Base-by-base conservation (phyloP, 2,888 invertebrate genomes). In the Spodoptera picta region DNA sequence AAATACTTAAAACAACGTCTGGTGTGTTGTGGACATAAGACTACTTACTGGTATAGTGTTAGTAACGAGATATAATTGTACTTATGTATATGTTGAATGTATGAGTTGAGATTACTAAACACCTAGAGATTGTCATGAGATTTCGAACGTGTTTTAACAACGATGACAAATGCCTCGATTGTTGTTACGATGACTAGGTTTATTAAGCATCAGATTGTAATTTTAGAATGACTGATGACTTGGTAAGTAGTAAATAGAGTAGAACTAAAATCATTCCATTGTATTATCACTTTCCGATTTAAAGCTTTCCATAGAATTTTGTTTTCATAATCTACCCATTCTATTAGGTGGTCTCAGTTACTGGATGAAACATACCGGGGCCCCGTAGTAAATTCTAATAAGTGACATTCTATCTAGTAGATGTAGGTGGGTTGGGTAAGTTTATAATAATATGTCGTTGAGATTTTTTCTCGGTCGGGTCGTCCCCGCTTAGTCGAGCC, bases 181-280 rank as follows among this genome's bases (percentile, higher is more conserved):
- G 12, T 46, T 54, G 46, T 24, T 6, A 47, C 9, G 49, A 59
- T 72, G 78, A 75, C 75, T 75, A 75, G 67, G 64, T 75, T 27
- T 62, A 66, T 66, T 73, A 65, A 66, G 63, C 57, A 62, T 64
- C 9, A 45, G 45, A 61, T 45, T 57, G 31, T 56, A 50, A 59
- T 43, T 24, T 68, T 59, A 60, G 44, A 27, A 27, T 27, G 4
- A 27, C 27, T 27, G 57, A 68, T 47, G 52, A 68, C 69, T 36
- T 51, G 0, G 9, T 57, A 43, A 64, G 58, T 61, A 65, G 45
- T 47, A 19, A 19, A 19, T 19, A 55, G 52, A 72, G 23, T 52
- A 47, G 59, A 46, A 53, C 43, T 67, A 49, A 47, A 50, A 57
- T 43, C 56, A 50, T 60, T 60, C 36, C 6, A 23, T 60, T 54